These are phyloP conservation scores for Anabacerthia variegaticeps DNA, from an alignment of 2,797 vertebrate genomes.

Conservation along the genomic window DNA sequence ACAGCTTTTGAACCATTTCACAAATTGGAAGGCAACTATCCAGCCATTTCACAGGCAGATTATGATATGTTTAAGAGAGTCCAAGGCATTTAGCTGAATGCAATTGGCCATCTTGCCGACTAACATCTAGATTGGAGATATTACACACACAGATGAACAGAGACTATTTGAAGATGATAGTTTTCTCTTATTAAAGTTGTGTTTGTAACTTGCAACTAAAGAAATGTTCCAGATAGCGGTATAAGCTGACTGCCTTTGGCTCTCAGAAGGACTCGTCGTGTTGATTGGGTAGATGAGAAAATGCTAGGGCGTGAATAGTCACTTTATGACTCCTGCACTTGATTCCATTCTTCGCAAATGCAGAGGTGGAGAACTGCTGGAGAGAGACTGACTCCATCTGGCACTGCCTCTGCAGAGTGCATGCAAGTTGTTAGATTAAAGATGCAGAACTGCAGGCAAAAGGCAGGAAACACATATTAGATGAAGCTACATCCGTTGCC, in stretches of 20 bases:
- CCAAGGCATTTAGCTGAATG: conserved; percentile 32
- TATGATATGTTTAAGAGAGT: conserved; percentile 64
- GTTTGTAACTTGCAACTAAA: background rate
- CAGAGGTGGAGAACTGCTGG: conserved; percentile 28
- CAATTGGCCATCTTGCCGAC: conserved; percentile 37
- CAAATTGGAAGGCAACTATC: conserved; percentile 67
- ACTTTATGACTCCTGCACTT: background rate
- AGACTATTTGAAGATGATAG: conserved; percentile 9
- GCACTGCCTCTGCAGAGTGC: background rate
- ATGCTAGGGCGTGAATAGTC: background rate
- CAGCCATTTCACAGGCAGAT: conserved; percentile 61
- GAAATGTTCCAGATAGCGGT: background rate
- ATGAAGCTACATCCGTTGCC: background rate
- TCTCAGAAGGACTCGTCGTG: background rate
- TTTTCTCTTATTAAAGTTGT: conserved; percentile 18
- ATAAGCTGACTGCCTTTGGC: background rate
- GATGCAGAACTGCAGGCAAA: background rate
- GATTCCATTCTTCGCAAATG: background rate
- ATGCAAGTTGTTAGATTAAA: background rate
- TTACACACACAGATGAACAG: conserved; percentile 41
- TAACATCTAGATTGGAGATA: conserved; percentile 28
- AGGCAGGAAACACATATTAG: background rate
- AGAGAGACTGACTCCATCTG: background rate
- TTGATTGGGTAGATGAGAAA: conserved; percentile 9
- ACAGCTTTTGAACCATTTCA: conserved; percentile 61